phyloP scores from a whole-genome alignment of 2,797 vertebrate genomes.

The Podargus strigoides region DNA sequence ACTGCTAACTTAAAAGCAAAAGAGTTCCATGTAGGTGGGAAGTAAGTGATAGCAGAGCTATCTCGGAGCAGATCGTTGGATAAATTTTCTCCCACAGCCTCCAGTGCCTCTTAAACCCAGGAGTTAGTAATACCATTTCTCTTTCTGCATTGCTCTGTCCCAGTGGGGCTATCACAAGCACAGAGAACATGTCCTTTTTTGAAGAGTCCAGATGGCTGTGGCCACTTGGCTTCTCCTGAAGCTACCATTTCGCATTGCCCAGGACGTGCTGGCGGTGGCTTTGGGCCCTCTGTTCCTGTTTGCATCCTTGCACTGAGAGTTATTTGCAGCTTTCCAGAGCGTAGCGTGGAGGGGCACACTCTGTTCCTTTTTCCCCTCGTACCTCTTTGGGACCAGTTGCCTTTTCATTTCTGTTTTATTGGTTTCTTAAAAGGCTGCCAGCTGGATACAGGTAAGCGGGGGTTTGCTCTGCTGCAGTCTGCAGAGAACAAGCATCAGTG shows the following conservation, averaged over 20 bases:
- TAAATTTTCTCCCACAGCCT: background rate
- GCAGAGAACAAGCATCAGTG: background rate
- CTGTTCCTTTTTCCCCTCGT: background rate
- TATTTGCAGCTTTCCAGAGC: background rate
- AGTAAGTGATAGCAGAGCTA: background rate
- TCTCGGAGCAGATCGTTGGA: background rate
- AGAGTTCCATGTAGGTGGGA: background rate
- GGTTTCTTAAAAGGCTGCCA: background rate
- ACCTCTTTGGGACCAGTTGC: background rate
- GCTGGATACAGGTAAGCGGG: background rate
- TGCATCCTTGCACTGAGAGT: background rate
- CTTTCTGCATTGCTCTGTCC: background rate
- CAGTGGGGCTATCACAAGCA: background rate
- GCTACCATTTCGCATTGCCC: rapidly evolving
- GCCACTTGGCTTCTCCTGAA: background rate
- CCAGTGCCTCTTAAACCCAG: background rate
- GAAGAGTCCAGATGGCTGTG: background rate
- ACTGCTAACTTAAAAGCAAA: background rate
- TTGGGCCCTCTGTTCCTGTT: background rate
- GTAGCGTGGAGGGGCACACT: rapidly evolving
- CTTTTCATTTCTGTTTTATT: background rate
- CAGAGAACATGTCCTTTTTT: background rate
- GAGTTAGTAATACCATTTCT: background rate
- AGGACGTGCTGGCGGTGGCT: rapidly evolving
- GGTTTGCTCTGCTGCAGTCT: slow-evolving; percentile 6